Conservation (phyloP, 2,888 invertebrate genomes). For the Chloroclystis v-ata region DNA sequence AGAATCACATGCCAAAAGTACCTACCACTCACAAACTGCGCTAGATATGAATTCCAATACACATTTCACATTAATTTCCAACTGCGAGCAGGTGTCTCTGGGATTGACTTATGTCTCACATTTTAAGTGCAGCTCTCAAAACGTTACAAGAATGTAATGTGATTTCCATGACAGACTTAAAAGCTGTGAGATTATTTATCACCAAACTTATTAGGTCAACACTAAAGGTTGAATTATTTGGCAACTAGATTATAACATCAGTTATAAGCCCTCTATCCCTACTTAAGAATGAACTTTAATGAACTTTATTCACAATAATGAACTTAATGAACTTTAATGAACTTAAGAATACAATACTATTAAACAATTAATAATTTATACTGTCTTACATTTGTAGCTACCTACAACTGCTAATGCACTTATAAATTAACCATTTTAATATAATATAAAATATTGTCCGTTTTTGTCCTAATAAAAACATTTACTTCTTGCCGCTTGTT, state of each 20-base stretch:
- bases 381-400: too few relatives aligned
- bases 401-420: too few relatives aligned
- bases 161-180: constrained; percentile 1
- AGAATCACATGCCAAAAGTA: constrained; percentile 19
- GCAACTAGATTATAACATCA: not conserved
- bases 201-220: not conserved
- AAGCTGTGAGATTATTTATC: constrained; percentile 3
- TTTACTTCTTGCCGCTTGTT: too few relatives aligned
- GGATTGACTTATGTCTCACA: constrained; percentile 11
- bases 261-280: too few relatives aligned
- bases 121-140: constrained; percentile 3
- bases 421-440: too few relatives aligned
- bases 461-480: too few relatives aligned
- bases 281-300: not conserved
- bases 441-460: too few relatives aligned
- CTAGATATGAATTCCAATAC: constrained; percentile 12
- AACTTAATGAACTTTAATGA: too few relatives aligned
- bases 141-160: not conserved
- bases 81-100: constrained; percentile 9
- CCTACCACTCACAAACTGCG: constrained; percentile 13
- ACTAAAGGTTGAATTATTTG: constrained; percentile 1
- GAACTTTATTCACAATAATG: not conserved
- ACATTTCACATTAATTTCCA: constrained; percentile 13
- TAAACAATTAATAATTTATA: too few relatives aligned
- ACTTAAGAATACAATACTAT: too few relatives aligned